These are phyloP conservation scores for Brassicogethes aeneus DNA, from an alignment of 2,888 invertebrate species.

Conservation along the genomic window DNA sequence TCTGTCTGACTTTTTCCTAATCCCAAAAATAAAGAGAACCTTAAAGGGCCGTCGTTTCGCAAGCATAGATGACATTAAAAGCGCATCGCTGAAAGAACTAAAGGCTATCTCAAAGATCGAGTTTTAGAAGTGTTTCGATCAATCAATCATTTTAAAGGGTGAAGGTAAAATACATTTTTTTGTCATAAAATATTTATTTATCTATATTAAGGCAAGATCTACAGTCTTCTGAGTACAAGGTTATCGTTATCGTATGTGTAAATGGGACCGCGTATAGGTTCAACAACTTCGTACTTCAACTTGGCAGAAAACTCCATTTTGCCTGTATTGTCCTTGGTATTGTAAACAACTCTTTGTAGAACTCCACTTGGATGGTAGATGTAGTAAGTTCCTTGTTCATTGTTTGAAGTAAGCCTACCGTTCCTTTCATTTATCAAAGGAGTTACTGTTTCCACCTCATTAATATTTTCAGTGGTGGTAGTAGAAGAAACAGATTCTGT, in stretches of 20 bases:
- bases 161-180: too few relatives aligned
- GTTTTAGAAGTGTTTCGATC: too few relatives aligned
- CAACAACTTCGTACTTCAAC: conserved; percentile 52
- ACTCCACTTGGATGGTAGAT: conserved; percentile 53
- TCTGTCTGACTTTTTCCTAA: too few relatives aligned
- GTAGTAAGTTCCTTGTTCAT: conserved; percentile 50
- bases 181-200: too few relatives aligned
- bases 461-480: conserved; percentile 5
- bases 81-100: too few relatives aligned
- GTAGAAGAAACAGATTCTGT: background rate
- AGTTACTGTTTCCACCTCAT: conserved; percentile 3
- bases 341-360: conserved; percentile 53
- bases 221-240: background rate
- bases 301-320: conserved; percentile 58
- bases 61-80: too few relatives aligned
- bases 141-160: too few relatives aligned
- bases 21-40: too few relatives aligned
- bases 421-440: background rate
- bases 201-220: too few relatives aligned
- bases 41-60: too few relatives aligned
- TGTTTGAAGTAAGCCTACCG: background rate
- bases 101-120: too few relatives aligned
- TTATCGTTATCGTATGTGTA: conserved; percentile 39
- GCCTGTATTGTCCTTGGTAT: conserved; percentile 43
- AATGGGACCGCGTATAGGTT: conserved; percentile 54